phyloP scores from a whole-genome alignment of 2,888 invertebrate species.

The Eremobia ochroleuca region DNA sequence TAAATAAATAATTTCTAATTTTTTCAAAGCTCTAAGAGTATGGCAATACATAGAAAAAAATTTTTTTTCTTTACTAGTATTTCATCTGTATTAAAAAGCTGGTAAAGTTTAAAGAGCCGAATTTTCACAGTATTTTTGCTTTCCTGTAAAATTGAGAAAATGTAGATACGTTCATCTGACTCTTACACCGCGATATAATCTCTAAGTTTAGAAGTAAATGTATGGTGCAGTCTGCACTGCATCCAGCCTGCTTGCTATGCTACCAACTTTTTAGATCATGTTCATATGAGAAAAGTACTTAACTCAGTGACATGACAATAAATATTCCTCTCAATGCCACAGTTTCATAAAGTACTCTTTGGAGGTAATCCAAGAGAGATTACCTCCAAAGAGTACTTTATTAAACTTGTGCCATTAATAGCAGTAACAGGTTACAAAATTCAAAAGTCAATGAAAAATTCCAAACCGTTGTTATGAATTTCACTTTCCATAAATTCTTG shows the following conservation, averaged over 20 bases:
- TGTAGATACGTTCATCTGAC: too few species aligned
- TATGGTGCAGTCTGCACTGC: neutral
- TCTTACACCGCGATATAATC: too few species aligned
- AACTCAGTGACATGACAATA: neutral
- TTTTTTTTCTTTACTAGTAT: too few species aligned
- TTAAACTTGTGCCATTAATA: neutral
- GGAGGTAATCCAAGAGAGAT: too few species aligned
- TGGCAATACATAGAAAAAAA: too few species aligned
- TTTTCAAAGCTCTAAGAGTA: too few species aligned
- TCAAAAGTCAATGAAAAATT: neutral
- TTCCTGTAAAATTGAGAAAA: too few species aligned
- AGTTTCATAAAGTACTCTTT: too few species aligned
- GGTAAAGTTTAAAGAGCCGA: too few species aligned
- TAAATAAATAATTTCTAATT: too few species aligned
- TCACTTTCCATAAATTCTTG: neutral
- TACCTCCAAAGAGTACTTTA: neutral
- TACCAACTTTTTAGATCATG: neutral
- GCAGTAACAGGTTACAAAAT: neutral
- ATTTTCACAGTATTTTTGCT: too few species aligned
- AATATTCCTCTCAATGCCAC: neutral
- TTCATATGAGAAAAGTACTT: neutral
- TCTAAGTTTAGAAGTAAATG: neutral
- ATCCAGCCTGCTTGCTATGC: neutral
- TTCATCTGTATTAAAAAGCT: too few species aligned
- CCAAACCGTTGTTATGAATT: neutral